Evolutionary conservation across 1,140 invertebrate species (phyloP).

Genomic region (Heliconius congener): DNA sequence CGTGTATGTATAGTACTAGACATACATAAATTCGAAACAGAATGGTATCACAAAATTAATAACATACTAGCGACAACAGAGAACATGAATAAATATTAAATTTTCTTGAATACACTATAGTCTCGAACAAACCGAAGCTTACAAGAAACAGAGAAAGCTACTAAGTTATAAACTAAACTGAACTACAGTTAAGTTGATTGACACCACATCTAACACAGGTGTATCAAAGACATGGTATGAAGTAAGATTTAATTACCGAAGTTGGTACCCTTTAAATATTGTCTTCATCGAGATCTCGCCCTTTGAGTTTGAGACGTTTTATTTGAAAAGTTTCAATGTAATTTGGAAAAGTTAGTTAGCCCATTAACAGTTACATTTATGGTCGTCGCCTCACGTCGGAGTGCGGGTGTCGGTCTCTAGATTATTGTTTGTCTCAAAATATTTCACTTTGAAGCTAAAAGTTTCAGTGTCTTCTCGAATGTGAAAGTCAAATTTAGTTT

Average conservation of each 20-base stretch:
- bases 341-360: slow-evolving; percentile 63
- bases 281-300: slow-evolving; percentile 68
- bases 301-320: slow-evolving; percentile 61
- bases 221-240: slow-evolving; percentile 61
- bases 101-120: background rate
- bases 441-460: background rate
- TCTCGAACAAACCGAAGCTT: background rate
- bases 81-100: background rate
- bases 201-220: slow-evolving; percentile 50
- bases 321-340: slow-evolving; percentile 73
- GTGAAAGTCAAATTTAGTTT: background rate
- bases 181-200: slow-evolving; percentile 52
- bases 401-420: background rate
- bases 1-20: too few relatives aligned
- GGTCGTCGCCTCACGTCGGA: slow-evolving; percentile 49
- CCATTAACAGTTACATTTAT: slow-evolving; percentile 63
- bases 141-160: slow-evolving; percentile 5
- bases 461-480: background rate
- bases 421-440: slow-evolving; percentile 10
- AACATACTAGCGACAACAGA: background rate
- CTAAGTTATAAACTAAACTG: slow-evolving; percentile 15
- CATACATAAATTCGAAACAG: too few relatives aligned
- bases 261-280: slow-evolving; percentile 69
- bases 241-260: slow-evolving; percentile 68
- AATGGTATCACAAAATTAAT: background rate